phyloP scores from a whole-genome alignment of 2,888 invertebrate species.

The Drosophila seclusa region DNA sequence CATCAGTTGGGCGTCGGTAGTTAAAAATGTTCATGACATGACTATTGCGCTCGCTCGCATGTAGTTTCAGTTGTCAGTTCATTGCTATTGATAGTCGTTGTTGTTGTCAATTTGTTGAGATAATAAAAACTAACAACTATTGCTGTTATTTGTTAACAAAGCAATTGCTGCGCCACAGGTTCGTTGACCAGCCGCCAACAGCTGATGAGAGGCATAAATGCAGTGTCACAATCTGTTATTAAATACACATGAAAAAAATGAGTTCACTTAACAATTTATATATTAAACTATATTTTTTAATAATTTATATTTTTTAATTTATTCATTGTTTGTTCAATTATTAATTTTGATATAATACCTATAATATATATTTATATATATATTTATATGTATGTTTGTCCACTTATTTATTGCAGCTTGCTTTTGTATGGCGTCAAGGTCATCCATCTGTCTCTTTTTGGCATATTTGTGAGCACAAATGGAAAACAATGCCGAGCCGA shows the following conservation, averaged over 20 bases:
- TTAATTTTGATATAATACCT: neutral
- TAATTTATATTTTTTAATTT: neutral
- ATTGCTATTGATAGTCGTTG: conserved; percentile 26
- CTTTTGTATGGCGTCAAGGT: conserved; percentile 35
- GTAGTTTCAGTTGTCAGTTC: conserved; percentile 25
- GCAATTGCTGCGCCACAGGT: conserved; percentile 49
- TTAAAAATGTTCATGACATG: conserved; percentile 43
- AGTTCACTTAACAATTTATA: neutral
- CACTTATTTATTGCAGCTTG: conserved; percentile 26
- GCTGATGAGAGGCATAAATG: conserved; percentile 10
- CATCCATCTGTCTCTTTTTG: conserved; percentile 41
- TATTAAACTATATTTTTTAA: neutral
- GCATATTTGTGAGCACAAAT: conserved; percentile 34
- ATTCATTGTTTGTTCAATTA: neutral
- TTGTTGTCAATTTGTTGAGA: conserved; percentile 59
- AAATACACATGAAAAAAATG: conserved; percentile 4
- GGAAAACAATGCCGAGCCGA: conserved; percentile 23
- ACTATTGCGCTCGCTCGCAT: conserved; percentile 27
- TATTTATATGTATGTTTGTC: neutral
- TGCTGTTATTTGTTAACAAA: conserved; percentile 54
- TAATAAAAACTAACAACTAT: conserved; percentile 59
- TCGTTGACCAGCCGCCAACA: conserved; percentile 59
- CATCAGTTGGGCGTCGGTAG: conserved; percentile 30
- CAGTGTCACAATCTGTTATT: conserved; percentile 38
- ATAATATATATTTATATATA: neutral